These are phyloP conservation scores for Cryptoprocta ferox DNA, from an alignment of 2,797 vertebrate species.

Conservation along the genomic window DNA sequence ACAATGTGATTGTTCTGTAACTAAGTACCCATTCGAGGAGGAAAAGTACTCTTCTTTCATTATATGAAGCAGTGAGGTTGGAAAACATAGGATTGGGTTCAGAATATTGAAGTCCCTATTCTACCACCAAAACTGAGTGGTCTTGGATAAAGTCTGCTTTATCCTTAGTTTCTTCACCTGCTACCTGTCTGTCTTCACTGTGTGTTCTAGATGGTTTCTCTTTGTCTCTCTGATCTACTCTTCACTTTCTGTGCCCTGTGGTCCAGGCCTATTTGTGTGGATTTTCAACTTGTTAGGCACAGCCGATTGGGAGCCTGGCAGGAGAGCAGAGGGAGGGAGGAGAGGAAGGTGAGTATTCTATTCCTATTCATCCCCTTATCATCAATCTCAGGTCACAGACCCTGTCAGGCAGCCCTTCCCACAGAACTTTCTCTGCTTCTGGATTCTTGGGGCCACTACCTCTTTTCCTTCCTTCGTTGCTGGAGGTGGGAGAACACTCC, in stretches of 20 bases:
- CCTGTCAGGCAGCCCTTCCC: neutral
- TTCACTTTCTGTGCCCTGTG: neutral
- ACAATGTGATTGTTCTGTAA: neutral
- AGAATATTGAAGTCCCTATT: neutral
- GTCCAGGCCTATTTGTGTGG: neutral
- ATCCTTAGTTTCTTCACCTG: neutral
- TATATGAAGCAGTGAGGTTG: neutral
- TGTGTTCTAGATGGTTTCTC: neutral
- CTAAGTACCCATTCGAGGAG: fast-evolving
- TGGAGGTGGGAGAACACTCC: neutral
- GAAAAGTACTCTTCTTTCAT: neutral
- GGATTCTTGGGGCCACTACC: neutral
- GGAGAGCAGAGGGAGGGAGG: neutral
- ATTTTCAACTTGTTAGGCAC: neutral
- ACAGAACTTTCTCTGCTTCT: neutral
- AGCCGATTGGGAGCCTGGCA: neutral
- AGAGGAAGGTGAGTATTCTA: neutral
- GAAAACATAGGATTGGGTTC: neutral
- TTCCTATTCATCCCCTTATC: neutral
- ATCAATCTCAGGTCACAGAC: neutral
- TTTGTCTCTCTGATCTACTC: neutral
- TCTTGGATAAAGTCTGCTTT: neutral
- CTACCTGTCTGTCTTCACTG: neutral
- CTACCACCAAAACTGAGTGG: neutral
- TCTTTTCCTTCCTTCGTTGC: neutral